A percentile compares a stretch with the other conserved stretches of the same genome.
Conservation (phyloP, 2,888 invertebrate species). For the Chloroclysta siterata region DNA sequence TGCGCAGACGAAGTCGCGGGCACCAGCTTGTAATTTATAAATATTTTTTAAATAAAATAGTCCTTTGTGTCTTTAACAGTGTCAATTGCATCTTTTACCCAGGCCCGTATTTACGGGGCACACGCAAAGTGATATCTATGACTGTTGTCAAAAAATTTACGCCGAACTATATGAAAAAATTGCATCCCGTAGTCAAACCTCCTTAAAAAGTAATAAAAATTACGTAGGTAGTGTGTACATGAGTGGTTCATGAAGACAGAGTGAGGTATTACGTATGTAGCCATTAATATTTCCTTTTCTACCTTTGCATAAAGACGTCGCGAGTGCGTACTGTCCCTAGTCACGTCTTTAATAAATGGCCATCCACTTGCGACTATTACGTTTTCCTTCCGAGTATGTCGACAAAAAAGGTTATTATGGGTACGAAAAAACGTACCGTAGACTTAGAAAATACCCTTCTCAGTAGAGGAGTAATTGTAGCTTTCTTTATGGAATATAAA, state of each 20-base stretch:
- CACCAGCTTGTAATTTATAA: too few relatives aligned
- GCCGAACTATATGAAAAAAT: too few relatives aligned
- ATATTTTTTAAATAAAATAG: too few relatives aligned
- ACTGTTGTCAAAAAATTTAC: too few relatives aligned
- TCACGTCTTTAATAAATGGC: constrained; percentile 46
- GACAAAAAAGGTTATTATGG: constrained; percentile 35
- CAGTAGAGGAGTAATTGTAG: constrained; percentile 5
- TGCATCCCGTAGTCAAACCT: constrained; percentile 30
- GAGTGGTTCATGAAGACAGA: constrained; percentile 66
- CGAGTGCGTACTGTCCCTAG: constrained; percentile 40
- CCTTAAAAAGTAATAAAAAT: constrained; percentile 60
- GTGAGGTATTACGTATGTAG: constrained; percentile 65
- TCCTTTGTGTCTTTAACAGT: too few relatives aligned
- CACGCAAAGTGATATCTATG: too few relatives aligned
- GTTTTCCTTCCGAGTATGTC: constrained; percentile 28
- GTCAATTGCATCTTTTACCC: too few relatives aligned
- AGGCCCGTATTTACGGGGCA: too few relatives aligned
- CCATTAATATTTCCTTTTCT: constrained; percentile 58
- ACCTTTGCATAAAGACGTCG: constrained; percentile 46
- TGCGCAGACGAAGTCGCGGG: too few relatives aligned
- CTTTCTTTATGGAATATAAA: not conserved
- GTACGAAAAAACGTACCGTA: constrained; percentile 21
- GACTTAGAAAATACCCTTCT: constrained; percentile 20
- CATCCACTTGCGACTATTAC: constrained; percentile 32
- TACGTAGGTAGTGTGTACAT: constrained; percentile 60